Conservation (phyloP, 2,888 invertebrate species). For the Anthrax anthrax region DNA sequence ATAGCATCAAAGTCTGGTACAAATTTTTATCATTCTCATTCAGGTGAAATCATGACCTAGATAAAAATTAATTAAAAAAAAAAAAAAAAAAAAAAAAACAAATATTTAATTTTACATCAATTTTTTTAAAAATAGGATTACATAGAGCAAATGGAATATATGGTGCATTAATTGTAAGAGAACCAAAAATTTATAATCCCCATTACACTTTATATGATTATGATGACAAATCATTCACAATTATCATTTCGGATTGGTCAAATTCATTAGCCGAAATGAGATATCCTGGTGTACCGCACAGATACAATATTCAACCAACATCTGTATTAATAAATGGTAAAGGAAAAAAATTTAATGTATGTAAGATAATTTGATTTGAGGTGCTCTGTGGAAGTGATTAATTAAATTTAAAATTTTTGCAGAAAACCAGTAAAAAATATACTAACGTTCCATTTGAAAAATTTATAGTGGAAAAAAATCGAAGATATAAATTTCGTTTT, state of each 20-base stretch:
- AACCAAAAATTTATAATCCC: slow-evolving; percentile 44
- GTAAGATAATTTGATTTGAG: background rate
- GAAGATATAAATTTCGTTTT: slow-evolving; percentile 29
- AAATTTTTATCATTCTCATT: slow-evolving; percentile 59
- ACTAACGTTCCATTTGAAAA: slow-evolving; percentile 17
- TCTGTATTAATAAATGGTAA: slow-evolving; percentile 24
- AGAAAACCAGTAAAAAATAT: background rate
- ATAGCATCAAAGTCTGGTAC: slow-evolving; percentile 57
- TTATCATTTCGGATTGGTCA: slow-evolving; percentile 68
- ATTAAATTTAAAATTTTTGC: background rate
- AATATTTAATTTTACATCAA: no score
- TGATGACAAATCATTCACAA: slow-evolving; percentile 17
- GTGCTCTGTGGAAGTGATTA: background rate
- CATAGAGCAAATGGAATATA: slow-evolving; percentile 71
- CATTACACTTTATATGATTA: slow-evolving; percentile 46
- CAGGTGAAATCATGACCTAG: no score
- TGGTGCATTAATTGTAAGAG: slow-evolving; percentile 57
- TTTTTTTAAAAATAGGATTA: no score
- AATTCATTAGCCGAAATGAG: slow-evolving; percentile 33
- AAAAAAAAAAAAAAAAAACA: no score
- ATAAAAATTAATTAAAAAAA: no score
- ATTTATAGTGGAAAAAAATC: slow-evolving; percentile 20
- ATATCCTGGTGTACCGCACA: slow-evolving; percentile 19
- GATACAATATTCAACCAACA: slow-evolving; percentile 16
- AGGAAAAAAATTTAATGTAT: slow-evolving; percentile 18